Evolutionary conservation across 2,113 vertebrate species (phyloP).

Genomic region (Dendrocopos noguchii): DNA sequence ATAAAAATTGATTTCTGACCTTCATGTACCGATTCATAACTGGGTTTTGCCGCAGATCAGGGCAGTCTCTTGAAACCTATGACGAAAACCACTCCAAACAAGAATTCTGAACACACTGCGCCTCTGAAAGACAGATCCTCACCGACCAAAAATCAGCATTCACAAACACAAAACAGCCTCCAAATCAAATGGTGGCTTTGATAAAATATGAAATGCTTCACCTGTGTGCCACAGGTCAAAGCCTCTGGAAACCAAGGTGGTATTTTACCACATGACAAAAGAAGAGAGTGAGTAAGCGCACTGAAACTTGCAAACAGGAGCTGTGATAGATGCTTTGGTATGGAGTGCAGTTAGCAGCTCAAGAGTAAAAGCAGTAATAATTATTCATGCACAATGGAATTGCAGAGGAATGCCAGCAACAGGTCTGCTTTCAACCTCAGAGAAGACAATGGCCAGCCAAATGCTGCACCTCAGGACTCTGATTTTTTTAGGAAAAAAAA

Average conservation of each 20-base stretch:
- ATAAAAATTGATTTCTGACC: not conserved
- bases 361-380: not conserved
- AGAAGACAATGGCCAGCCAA: not conserved
- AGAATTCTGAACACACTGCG: not conserved
- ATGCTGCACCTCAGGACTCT: not conserved
- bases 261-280: not conserved
- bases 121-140: not conserved
- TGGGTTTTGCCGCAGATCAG: not conserved
- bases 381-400: not conserved
- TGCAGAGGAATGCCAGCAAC: not conserved
- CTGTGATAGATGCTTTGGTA: not conserved
- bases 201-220: not conserved
- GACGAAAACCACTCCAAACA: not conserved
- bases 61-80: not conserved
- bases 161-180: not conserved
- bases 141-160: not conserved
- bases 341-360: not conserved
- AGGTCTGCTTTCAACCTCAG: not conserved
- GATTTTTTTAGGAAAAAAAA: not conserved
- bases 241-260: not conserved
- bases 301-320: not conserved
- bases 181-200: not conserved
- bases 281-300: not conserved
- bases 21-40: accelerated
- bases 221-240: not conserved